phyloP scores from a whole-genome alignment of 2,113 vertebrate species.

The Elephas maximus region DNA sequence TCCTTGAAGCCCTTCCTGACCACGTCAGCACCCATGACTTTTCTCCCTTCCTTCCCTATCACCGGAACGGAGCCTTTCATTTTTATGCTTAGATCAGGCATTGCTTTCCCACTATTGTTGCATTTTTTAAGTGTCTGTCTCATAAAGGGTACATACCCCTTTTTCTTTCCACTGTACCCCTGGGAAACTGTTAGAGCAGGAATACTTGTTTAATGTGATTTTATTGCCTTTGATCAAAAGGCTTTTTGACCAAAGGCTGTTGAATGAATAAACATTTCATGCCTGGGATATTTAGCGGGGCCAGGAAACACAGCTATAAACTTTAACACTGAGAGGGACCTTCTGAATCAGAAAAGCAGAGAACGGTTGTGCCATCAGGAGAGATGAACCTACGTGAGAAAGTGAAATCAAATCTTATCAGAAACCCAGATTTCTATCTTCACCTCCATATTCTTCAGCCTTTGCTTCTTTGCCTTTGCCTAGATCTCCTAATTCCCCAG shows the following conservation, averaged over 20 bases:
- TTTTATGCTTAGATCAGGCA: not conserved
- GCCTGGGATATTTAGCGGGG: not conserved
- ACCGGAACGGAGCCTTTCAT: not conserved
- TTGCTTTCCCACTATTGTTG: not conserved
- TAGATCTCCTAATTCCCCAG: not conserved
- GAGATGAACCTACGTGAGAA: not conserved
- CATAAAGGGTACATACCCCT: not conserved
- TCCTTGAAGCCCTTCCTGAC: not conserved
- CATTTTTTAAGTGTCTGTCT: not conserved
- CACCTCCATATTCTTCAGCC: not conserved
- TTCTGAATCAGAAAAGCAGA: constrained; percentile 7
- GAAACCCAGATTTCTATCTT: not conserved
- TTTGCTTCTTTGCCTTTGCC: not conserved
- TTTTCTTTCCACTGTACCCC: not conserved
- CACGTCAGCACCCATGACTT: not conserved
- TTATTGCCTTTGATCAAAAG: constrained; percentile 4
- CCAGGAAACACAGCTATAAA: constrained; percentile 25
- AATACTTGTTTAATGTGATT: not conserved
- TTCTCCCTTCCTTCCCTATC: not conserved
- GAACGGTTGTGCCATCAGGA: not conserved
- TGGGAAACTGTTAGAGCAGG: not conserved
- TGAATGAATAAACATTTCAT: constrained; percentile 39
- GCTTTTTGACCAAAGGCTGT: not conserved
- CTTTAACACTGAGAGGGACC: not conserved
- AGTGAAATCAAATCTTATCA: not conserved